Conservation (phyloP, 2,797 vertebrate genomes). For the Etheostoma nigrum region DNA sequence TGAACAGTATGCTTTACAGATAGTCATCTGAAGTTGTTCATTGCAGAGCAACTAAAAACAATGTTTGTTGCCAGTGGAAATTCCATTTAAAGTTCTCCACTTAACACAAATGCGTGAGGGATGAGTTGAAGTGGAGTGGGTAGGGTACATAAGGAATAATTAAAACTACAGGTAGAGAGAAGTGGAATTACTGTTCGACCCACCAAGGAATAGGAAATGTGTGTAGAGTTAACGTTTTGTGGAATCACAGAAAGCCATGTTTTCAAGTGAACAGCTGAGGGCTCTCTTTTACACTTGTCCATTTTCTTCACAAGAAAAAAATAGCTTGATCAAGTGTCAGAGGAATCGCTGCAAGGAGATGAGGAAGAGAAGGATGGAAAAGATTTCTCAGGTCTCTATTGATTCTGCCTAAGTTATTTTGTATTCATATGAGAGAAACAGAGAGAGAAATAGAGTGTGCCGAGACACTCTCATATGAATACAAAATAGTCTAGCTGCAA, state of each 20-base stretch:
- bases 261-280: slow-evolving; percentile 66
- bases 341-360: slow-evolving; percentile 56
- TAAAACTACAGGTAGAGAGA: slow-evolving; percentile 48
- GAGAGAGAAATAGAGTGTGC: slow-evolving; percentile 57
- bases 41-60: not conserved
- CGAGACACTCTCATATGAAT: slow-evolving; percentile 63
- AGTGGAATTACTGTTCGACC: slow-evolving; percentile 16
- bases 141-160: slow-evolving; percentile 13
- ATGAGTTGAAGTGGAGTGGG: not conserved
- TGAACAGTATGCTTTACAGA: slow-evolving; percentile 14
- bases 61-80: not conserved
- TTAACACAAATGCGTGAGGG: slow-evolving; percentile 9
- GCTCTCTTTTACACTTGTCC: slow-evolving; percentile 62
- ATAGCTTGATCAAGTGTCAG: slow-evolving; percentile 66
- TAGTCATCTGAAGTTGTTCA: slow-evolving; percentile 13
- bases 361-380: slow-evolving; percentile 40
- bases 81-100: slow-evolving; percentile 23
- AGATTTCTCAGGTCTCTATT: slow-evolving; percentile 62
- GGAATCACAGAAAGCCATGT: slow-evolving; percentile 52
- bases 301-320: slow-evolving; percentile 63
- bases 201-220: slow-evolving; percentile 26
- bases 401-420: slow-evolving; percentile 70
- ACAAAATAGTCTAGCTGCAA: slow-evolving; percentile 72
- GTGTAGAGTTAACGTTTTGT: slow-evolving; percentile 31
- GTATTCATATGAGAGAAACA: slow-evolving; percentile 76